These are phyloP conservation scores for Megalops atlanticus DNA, from an alignment of 2,113 vertebrate genomes.

Conservation along the genomic window DNA sequence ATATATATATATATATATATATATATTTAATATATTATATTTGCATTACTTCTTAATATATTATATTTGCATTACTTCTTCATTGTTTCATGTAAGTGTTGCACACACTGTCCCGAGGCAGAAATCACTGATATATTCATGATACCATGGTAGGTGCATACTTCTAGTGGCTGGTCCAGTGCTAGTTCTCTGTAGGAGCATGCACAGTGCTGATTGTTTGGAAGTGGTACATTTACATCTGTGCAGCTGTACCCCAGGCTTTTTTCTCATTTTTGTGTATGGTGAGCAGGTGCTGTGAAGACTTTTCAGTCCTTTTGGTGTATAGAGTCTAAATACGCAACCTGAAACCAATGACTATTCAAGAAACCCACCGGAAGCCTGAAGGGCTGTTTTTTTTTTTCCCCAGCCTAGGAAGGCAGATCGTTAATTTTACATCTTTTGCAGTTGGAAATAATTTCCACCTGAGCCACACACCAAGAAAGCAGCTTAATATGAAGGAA, in stretches of 20 bases:
- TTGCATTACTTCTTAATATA: too few relatives aligned
- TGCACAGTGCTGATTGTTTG: background rate
- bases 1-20: too few relatives aligned
- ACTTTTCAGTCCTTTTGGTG: background rate
- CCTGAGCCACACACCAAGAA: background rate
- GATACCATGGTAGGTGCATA: background rate
- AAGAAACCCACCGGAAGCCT: too few relatives aligned
- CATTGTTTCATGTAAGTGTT: too few relatives aligned
- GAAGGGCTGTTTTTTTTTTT: background rate
- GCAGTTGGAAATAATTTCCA: background rate
- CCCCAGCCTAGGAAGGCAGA: too few relatives aligned
- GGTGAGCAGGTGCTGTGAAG: too few relatives aligned
- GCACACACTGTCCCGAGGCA: too few relatives aligned
- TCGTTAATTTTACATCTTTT: background rate
- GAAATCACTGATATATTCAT: background rate
- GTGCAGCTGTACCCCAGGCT: too few relatives aligned
- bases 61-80: too few relatives aligned
- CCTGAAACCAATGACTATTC: too few relatives aligned
- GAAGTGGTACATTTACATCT: background rate
- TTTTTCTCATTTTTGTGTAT: too few relatives aligned
- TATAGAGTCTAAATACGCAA: background rate
- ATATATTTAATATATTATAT: too few relatives aligned
- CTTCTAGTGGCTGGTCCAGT: background rate
- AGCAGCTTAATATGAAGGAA: conserved; percentile 4
- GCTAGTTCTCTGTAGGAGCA: background rate